These are phyloP conservation scores for Drosophila sechellia DNA, from an alignment of 1,140 invertebrate genomes.

Conservation along the genomic window DNA sequence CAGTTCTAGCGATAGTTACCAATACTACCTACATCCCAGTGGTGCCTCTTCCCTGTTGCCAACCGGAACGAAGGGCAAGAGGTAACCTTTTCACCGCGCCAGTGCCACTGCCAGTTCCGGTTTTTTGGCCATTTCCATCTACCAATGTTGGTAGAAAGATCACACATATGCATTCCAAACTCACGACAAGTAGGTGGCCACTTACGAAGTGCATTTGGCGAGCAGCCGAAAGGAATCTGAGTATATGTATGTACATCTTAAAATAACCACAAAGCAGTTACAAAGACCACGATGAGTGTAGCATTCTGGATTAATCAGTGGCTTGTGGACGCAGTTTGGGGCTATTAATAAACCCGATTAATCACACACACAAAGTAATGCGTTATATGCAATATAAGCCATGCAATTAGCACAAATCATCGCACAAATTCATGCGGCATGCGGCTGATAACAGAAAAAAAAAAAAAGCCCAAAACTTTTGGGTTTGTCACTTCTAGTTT, in stretches of 20 bases:
- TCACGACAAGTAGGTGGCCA: too few relatives aligned
- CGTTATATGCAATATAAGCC: slow-evolving; percentile 3
- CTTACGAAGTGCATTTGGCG: background rate
- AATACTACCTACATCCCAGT: background rate
- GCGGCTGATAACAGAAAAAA: slow-evolving; percentile 40
- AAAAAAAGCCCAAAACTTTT: background rate
- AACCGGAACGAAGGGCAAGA: background rate
- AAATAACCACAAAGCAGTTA: background rate
- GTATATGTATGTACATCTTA: background rate
- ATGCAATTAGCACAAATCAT: slow-evolving; percentile 9
- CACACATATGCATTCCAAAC: background rate
- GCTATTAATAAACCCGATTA: slow-evolving; percentile 17
- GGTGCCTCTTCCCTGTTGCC: background rate
- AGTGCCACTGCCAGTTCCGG: slow-evolving; percentile 8
- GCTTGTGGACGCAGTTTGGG: background rate
- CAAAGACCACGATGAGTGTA: background rate
- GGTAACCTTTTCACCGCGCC: background rate
- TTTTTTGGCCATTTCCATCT: background rate
- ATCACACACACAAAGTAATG: slow-evolving; percentile 7
- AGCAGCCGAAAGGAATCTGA: background rate
- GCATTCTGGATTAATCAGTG: slow-evolving; percentile 2
- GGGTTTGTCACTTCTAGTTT: slow-evolving; percentile 13
- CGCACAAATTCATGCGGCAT: slow-evolving; percentile 30
- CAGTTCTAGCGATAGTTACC: background rate
- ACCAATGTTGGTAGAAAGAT: background rate